Conservation (phyloP, 2,113 vertebrate genomes). For the Herpetotheres cachinnans region DNA sequence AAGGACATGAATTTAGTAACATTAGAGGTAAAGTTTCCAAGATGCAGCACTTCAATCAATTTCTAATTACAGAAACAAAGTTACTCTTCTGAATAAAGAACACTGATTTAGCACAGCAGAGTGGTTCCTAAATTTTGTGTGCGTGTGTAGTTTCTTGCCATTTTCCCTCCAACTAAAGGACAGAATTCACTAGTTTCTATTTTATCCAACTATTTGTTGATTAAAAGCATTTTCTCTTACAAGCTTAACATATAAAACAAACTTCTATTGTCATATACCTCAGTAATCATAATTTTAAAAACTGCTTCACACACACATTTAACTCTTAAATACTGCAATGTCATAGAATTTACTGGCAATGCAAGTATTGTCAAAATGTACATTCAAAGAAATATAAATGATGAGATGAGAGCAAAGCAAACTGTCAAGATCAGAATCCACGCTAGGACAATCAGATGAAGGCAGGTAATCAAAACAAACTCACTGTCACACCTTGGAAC, state of each 20-base stretch:
- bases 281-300: background rate
- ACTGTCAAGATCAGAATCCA: background rate
- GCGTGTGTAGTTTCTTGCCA: background rate
- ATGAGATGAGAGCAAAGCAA: background rate
- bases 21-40: background rate
- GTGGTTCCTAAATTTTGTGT: background rate
- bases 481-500: background rate
- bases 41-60: background rate
- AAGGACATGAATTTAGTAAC: background rate
- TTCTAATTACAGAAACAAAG: background rate
- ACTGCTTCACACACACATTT: background rate
- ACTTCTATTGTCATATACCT: too few species aligned
- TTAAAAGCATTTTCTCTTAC: background rate
- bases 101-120: background rate
- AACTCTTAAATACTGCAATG: background rate
- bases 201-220: background rate
- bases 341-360: background rate
- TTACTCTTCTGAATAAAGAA: background rate
- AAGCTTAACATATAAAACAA: background rate
- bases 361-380: background rate
- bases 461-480: background rate
- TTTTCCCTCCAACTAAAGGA: background rate
- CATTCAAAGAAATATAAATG: background rate
- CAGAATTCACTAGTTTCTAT: background rate
- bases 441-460: background rate